Percentiles rank a stretch among this genome's conserved stretches.
Evolutionary conservation across 2,113 vertebrate genomes (phyloP).

Genomic region (Oryzias melastigma): DNA sequence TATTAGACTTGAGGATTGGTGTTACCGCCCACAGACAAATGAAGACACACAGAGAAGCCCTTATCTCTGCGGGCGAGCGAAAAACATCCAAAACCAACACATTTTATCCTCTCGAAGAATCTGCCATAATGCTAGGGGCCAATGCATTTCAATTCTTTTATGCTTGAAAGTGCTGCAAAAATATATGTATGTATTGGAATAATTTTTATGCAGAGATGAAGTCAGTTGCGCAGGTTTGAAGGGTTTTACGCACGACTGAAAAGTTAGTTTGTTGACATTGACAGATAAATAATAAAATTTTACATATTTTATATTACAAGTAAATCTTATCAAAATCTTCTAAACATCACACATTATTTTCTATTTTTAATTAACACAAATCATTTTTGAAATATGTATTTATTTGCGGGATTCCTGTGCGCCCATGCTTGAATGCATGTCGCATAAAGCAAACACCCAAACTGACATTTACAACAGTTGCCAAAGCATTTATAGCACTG

Average conservation of each 20-base stretch:
- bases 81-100: slow-evolving; percentile 34
- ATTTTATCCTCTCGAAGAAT: slow-evolving; percentile 32
- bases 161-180: neutral
- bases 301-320: too few relatives aligned
- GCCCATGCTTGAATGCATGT: slow-evolving; percentile 24
- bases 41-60: slow-evolving; percentile 61
- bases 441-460: slow-evolving; percentile 35
- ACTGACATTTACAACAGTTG: slow-evolving; percentile 54
- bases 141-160: neutral
- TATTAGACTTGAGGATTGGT: slow-evolving; percentile 72
- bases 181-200: too few relatives aligned
- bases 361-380: too few relatives aligned
- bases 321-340: too few relatives aligned
- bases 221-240: too few relatives aligned
- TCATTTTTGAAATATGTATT: too few relatives aligned
- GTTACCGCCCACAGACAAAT: slow-evolving; percentile 76
- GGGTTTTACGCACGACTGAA: too few relatives aligned
- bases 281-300: too few relatives aligned
- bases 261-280: too few relatives aligned
- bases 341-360: too few relatives aligned
- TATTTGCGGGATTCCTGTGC: neutral
- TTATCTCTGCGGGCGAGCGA: slow-evolving; percentile 56
- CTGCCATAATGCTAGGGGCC: neutral
- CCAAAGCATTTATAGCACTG: slow-evolving; percentile 55
- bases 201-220: too few relatives aligned